Percentiles rank a stretch among this genome's conserved stretches.
Conservation (phyloP, 2,888 invertebrate species). For the Agonopterix heracliana region DNA sequence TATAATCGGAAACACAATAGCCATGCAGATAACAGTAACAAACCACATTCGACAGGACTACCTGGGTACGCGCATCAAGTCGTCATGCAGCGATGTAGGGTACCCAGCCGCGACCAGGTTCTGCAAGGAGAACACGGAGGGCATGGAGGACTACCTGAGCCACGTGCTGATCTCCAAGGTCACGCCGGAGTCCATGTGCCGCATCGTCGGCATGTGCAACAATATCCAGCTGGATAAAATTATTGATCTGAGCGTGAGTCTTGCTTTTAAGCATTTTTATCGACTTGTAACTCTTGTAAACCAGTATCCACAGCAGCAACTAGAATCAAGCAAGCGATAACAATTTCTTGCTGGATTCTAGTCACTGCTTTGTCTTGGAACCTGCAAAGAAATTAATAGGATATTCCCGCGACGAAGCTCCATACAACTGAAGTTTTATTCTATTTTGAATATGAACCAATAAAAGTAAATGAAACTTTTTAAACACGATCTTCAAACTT, state of each 20-base stretch:
- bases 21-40: too few relatives aligned
- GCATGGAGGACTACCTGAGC: slow-evolving; percentile 83
- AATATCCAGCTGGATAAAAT: slow-evolving; percentile 81
- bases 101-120: slow-evolving; percentile 79
- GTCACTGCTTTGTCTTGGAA: too few relatives aligned
- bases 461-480: too few relatives aligned
- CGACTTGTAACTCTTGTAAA: too few relatives aligned
- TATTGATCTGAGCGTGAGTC: slow-evolving; percentile 61
- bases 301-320: too few relatives aligned
- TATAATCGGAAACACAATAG: too few relatives aligned
- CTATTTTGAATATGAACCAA: too few relatives aligned
- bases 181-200: slow-evolving; percentile 89
- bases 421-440: too few relatives aligned
- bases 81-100: slow-evolving; percentile 86
- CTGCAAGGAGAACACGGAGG: slow-evolving; percentile 78
- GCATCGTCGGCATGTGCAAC: slow-evolving; percentile 89
- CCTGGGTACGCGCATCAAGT: slow-evolving; percentile 85
- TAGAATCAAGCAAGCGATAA: neutral
- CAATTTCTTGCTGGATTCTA: neutral
- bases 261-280: neutral
- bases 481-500: too few relatives aligned
- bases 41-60: slow-evolving; percentile 75
- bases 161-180: slow-evolving; percentile 90
- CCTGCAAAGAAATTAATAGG: too few relatives aligned
- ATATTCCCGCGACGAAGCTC: too few relatives aligned